Evolutionary conservation across 1,140 invertebrate species (phyloP), one percentile per base, ranked within the genome.

Genomic region (Zaprionus kolodkinae): DNA sequence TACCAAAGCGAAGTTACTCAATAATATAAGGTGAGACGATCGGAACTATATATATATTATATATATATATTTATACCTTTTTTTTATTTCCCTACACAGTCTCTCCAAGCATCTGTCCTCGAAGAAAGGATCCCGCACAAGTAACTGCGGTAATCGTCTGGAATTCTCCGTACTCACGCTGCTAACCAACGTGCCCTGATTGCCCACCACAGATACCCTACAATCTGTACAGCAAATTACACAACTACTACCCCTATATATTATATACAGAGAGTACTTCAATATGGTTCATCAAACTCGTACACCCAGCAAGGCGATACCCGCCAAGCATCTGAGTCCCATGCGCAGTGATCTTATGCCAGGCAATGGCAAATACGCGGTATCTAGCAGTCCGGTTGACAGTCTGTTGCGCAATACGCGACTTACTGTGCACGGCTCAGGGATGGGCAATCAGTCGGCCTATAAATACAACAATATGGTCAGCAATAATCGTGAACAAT

Each of bases 21-120:
- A 85, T 83, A 92, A 92, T 82, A 72, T 92, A 78, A 92, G 91
- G 91, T 92, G n/a, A 84, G 79, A 2, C 21, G 21, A 21, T 21
- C 21, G 21, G 21, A 21, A 21, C 21, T 30, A 30, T 30, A 6
- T 30, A 30, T 30, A 5, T 30, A 30, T 30, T 21, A 30, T 30
- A 30, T 30, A 6, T 30, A 30, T 30, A 2, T 30, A 30, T 30
- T 30, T 30, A 30, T 30, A 27, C 21, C 25, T 13, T 1, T 12
- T 17, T 43, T 15, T 15, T 5, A 2, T 30, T 21, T 13, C 7
- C n/a, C 4, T 13, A 66, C 17, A 2, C 56, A 92, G 91, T 72
- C 88, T 92, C 45, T 92, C 91, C 36, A 92, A 92, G 68, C 91
- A 92, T 63, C 77, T 92, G 17, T 92, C 91, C 66, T 92, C 91